Evolutionary conservation across 2,888 invertebrate species (phyloP), one percentile per base, ranked within the genome.

Genomic region (Tenthredo scrophulariae): DNA sequence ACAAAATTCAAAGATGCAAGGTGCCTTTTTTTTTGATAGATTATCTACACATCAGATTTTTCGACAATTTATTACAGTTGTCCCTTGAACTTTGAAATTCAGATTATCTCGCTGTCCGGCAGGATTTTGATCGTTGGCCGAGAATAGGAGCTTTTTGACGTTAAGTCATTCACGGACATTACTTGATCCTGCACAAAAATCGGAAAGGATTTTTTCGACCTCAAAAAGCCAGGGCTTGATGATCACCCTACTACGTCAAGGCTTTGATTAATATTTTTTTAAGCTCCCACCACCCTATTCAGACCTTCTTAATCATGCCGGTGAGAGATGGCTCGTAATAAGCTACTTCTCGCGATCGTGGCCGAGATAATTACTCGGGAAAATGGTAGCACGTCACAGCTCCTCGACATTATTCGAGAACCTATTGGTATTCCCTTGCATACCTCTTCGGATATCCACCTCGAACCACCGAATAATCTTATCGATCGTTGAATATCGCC

Each of bases 351-450:
- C 54, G 29, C 50, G 26, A 54, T 50, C 50, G 7, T 54, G 54
- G 77, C 54, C 33, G n/a, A 29, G 54, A 77, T 77, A 77, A 77
- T 77, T 77, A 77, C 77, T 77, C 29, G 67, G 33, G 9, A 29
- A 77, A 10, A 54, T 6, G 18, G 33, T 26, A 7, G 33, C 33
- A 18, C 33, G 29, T 67, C 67, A 67, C 50, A 50, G 46, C 33
- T 54, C 9, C 33, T 77, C 29, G 54, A 77, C 77, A 77, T 77
- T 54, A 77, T 77, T 77, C 33, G 77, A 54, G 77, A 33, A 54
- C 77, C 77, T 77, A 54, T 77, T 40, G 54, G n/a, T 7, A 77
- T 77, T 54, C 29, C 3, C 33, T 29, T 54, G 18, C 4, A 22
- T 29, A 43, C 22, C 74, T 22, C 40, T 50, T 29, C 7, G 33